These are phyloP conservation scores for Chondrosia reniformis DNA, from an alignment of 37 sponge, comb jelly and placozoan species.

Conservation along the genomic window DNA sequence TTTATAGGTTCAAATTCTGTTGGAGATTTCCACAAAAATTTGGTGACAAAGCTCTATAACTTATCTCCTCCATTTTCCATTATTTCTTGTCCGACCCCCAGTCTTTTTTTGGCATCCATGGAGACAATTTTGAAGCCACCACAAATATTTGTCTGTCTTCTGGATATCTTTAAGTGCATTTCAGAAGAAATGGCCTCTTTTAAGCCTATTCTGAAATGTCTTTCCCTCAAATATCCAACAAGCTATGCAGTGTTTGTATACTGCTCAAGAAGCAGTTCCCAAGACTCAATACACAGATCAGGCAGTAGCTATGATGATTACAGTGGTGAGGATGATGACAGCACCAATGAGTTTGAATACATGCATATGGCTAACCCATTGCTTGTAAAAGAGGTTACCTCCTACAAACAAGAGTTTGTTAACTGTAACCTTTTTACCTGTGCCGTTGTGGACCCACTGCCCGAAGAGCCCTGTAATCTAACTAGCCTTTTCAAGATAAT, in stretches of 20 bases:
- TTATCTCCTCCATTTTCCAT: neutral
- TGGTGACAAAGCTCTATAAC: neutral
- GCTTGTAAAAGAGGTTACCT: no score
- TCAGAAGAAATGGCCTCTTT: neutral
- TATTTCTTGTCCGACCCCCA: neutral
- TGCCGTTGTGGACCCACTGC: no score
- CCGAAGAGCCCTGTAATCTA: no score
- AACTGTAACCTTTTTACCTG: no score
- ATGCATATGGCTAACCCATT: no score
- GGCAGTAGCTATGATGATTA: no score
- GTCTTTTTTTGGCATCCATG: constrained; percentile 2
- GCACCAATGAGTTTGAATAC: no score
- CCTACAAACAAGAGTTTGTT: no score
- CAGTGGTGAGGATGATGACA: no score
- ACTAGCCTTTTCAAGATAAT: no score
- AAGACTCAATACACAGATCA: no score
- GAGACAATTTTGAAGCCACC: constrained; percentile 16
- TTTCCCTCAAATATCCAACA: neutral
- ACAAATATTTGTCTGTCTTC: neutral
- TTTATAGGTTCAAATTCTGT: neutral
- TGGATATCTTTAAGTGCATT: neutral
- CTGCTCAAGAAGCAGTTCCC: neutral
- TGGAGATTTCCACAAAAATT: neutral
- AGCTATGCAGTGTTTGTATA: neutral
- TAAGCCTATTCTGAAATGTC: neutral